Conservation (phyloP, 1,140 invertebrate genomes). For the Brachionus rotundiformis region DNA sequence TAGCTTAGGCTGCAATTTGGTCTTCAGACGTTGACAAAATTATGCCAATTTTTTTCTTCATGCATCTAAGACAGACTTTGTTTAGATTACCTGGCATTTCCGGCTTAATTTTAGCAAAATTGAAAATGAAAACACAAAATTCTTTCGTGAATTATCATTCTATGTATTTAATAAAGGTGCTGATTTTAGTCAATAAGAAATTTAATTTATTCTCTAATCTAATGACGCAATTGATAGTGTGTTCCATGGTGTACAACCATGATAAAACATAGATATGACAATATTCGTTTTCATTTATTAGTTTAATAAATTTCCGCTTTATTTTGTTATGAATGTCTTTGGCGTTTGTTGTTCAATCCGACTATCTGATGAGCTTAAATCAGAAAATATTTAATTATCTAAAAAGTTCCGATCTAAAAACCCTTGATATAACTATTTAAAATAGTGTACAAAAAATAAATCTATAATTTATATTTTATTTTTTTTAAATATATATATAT, state of each 20-base stretch:
- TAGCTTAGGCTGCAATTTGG: neutral
- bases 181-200: neutral
- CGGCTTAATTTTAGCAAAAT: neutral
- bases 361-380: conserved; percentile 1
- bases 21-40: neutral
- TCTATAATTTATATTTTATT: neutral
- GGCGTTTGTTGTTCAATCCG: neutral
- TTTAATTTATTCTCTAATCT: neutral
- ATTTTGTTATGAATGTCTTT: neutral
- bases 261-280: neutral
- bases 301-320: conserved; percentile 3
- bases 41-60: neutral
- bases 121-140: conserved; percentile 4
- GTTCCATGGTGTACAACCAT: neutral
- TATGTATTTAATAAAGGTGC: neutral
- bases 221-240: conserved; percentile 4
- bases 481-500: neutral
- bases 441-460: neutral
- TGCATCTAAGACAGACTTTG: conserved; percentile 1
- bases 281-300: neutral
- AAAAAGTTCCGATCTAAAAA: neutral
- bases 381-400: neutral
- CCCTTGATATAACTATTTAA: conserved; percentile 5
- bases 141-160: neutral
- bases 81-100: neutral